Conservation (phyloP, 2,888 invertebrate genomes). For the Parelbella ahira region DNA sequence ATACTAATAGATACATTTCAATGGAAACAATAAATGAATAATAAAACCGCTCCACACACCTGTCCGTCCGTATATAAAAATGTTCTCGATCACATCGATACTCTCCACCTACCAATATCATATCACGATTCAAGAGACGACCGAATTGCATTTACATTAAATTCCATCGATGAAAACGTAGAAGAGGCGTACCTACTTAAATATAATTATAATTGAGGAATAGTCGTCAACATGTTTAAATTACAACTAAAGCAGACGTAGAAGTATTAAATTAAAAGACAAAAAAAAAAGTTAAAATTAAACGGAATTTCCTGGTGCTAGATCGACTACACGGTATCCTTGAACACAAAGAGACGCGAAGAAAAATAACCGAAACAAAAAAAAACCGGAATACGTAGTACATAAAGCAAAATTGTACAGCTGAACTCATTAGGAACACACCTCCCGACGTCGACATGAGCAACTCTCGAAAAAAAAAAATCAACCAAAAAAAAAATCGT, state of each 20-base stretch:
- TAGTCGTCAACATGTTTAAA: conserved; percentile 43
- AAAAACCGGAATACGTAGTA: conserved; percentile 46
- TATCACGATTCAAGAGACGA: conserved; percentile 28
- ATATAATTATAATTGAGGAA: conserved; percentile 38
- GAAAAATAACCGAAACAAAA: conserved; percentile 17
- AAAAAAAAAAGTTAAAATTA: no score
- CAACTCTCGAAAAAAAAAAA: conserved; percentile 63
- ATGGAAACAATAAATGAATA: conserved; percentile 78
- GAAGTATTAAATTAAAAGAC: conserved; percentile 50
- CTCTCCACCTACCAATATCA: conserved; percentile 28
- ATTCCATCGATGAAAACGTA: conserved; percentile 29
- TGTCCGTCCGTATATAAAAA: conserved; percentile 43
- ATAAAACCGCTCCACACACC: conserved; percentile 62
- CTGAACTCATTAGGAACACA: conserved; percentile 72
- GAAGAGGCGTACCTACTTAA: conserved; percentile 14
- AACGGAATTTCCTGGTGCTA: conserved; percentile 44
- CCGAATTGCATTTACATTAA: conserved; percentile 30
- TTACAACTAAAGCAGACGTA: conserved; percentile 45
- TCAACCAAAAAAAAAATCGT: conserved; percentile 29
- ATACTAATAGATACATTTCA: conserved; percentile 42
- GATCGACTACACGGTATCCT: conserved; percentile 38
- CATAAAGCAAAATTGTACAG: conserved; percentile 54
- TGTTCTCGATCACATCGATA: conserved; percentile 34
- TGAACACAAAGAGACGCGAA: conserved; percentile 46
- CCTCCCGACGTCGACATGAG: conserved; percentile 69